Evolutionary conservation across 2,113 vertebrate species (phyloP).

Genomic region (Nicator chloris): DNA sequence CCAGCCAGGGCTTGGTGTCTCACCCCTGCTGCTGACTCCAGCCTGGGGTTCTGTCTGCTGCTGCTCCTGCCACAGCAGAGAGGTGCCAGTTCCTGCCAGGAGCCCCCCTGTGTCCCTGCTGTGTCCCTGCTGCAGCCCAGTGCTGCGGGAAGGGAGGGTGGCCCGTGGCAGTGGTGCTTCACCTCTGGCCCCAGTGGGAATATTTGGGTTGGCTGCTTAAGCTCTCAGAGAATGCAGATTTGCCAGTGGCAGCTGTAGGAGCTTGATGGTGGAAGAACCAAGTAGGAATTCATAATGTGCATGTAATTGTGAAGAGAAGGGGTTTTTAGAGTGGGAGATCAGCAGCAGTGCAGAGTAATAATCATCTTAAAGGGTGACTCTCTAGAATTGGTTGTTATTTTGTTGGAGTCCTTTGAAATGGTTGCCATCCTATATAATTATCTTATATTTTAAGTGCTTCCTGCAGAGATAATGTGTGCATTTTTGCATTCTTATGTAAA

Average conservation of each 20-base stretch:
- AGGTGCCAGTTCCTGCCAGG: neutral
- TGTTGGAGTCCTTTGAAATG: slow-evolving; percentile 65
- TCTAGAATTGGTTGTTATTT: slow-evolving; percentile 70
- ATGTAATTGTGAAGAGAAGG: slow-evolving; percentile 53
- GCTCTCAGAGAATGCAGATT: slow-evolving; percentile 57
- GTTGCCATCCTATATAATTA: slow-evolving; percentile 68
- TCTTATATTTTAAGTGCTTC: slow-evolving; percentile 71
- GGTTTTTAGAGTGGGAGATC: slow-evolving; percentile 49
- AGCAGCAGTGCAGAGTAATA: slow-evolving; percentile 31
- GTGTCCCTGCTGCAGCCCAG: neutral
- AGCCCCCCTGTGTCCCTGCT: neutral
- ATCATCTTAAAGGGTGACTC: slow-evolving; percentile 66
- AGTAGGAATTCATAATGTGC: slow-evolving; percentile 63
- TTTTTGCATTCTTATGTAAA: slow-evolving; percentile 69
- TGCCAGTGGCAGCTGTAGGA: slow-evolving; percentile 62
- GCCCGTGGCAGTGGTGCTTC: neutral
- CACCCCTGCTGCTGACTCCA: neutral
- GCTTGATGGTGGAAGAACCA: slow-evolving; percentile 60
- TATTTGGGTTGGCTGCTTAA: neutral
- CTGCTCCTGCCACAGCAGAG: fast-evolving
- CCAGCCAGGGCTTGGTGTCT: fast-evolving
- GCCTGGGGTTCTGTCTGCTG: fast-evolving
- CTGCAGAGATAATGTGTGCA: slow-evolving; percentile 68
- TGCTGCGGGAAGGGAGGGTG: neutral
- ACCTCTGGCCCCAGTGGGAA: too few species aligned